A percentile compares a stretch with the other conserved stretches of the same genome.
These are phyloP conservation scores for Camponotus vicinus DNA, from an alignment of 1,140 invertebrate species.

Conservation along the genomic window DNA sequence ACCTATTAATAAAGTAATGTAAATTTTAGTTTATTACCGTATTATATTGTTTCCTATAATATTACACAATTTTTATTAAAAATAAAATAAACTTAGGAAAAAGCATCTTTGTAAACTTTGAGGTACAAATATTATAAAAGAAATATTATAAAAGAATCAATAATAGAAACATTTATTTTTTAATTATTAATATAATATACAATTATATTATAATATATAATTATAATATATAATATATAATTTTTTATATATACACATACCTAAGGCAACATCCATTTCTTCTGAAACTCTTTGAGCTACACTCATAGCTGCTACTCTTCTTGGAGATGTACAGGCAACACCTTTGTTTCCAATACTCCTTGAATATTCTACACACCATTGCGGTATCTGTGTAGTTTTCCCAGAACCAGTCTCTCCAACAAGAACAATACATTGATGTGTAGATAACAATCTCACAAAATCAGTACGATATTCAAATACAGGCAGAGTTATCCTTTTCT, in stretches of 20 bases:
- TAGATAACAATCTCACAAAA: constrained; percentile 96
- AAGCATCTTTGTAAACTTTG: neutral
- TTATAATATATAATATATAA: neutral
- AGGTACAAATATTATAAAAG: too few relatives aligned
- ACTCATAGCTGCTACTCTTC: constrained; percentile 99
- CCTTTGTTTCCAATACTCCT: constrained; percentile 90
- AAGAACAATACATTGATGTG: constrained; percentile 96
- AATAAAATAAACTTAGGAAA: neutral
- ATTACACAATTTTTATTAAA: neutral
- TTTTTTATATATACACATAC: constrained; percentile 57
- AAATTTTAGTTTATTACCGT: neutral
- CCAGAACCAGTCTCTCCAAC: constrained; percentile 99
- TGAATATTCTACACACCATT: constrained; percentile 98
- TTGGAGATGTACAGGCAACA: constrained; percentile 98
- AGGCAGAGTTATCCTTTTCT: constrained; percentile 96
- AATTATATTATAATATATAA: neutral
- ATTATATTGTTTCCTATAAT: neutral
- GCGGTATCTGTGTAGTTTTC: constrained; percentile 98
- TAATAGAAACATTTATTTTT: neutral
- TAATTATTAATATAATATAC: neutral
- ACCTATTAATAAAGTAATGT: constrained; percentile 84
- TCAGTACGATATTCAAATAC: constrained; percentile 99
- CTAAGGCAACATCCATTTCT: constrained; percentile 98
- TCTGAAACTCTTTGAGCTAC: constrained; percentile 99
- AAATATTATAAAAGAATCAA: neutral